A percentile compares a stretch with the other conserved stretches of the same genome.
phyloP scores from a whole-genome alignment of 2,113 vertebrate genomes.

The human region GRCh38 chr20:61408001-61408500 shows the following conservation, averaged over 20 bases:
- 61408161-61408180: accelerated
- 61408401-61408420: accelerated
- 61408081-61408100: accelerated
- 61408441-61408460: accelerated
- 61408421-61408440: accelerated
- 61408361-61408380: accelerated
- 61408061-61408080: accelerated
- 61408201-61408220: background rate
- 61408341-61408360: background rate
- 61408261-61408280: accelerated
- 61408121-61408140: background rate
- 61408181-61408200: background rate
- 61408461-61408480: accelerated
- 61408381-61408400: accelerated
- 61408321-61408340: accelerated
- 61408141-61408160: background rate
- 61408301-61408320: accelerated
- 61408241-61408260: background rate
- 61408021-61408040: accelerated
- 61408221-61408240: accelerated
- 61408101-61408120: accelerated
- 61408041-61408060: accelerated
- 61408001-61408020: accelerated
- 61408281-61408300: accelerated
- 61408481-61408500: accelerated